These are phyloP conservation scores for Philaenus spumarius DNA, from an alignment of 1,140 invertebrate species.

Conservation along the genomic window DNA sequence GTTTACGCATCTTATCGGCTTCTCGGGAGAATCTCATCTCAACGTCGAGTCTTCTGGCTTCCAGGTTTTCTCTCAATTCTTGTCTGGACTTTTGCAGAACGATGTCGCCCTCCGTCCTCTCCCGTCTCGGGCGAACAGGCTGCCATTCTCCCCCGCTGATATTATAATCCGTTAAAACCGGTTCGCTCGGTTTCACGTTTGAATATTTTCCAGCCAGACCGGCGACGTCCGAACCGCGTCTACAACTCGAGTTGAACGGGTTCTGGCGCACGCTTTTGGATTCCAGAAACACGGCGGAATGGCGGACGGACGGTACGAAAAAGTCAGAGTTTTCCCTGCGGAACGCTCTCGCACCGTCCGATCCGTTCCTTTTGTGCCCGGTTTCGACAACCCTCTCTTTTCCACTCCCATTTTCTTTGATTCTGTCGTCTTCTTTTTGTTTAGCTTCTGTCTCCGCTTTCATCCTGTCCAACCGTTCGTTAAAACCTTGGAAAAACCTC, in stretches of 20 bases:
- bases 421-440: slow-evolving; percentile 15
- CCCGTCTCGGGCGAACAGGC: slow-evolving; percentile 56
- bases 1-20: slow-evolving; percentile 16
- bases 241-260: slow-evolving; percentile 17
- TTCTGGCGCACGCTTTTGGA: slow-evolving; percentile 33
- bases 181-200: slow-evolving; percentile 40
- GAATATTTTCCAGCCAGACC: slow-evolving; percentile 4
- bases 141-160: slow-evolving; percentile 36
- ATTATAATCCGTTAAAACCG: slow-evolving; percentile 61
- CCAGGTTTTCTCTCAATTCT: slow-evolving; percentile 40
- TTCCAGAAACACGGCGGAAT: slow-evolving; percentile 61
- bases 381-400: neutral
- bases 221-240: slow-evolving; percentile 26
- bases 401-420: slow-evolving; percentile 17
- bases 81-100: slow-evolving; percentile 46
- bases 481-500: slow-evolving; percentile 64
- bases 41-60: slow-evolving; percentile 41
- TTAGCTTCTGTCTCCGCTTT: slow-evolving; percentile 31
- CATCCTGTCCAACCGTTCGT: slow-evolving; percentile 41
- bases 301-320: slow-evolving; percentile 54
- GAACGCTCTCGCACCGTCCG: slow-evolving; percentile 50
- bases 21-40: slow-evolving; percentile 23
- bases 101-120: slow-evolving; percentile 82
- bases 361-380: slow-evolving; percentile 28
- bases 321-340: slow-evolving; percentile 74